These are phyloP conservation scores for Montipora sp. DNA, from an alignment of 64 coral and sea anemone species.

Conservation along the genomic window DNA sequence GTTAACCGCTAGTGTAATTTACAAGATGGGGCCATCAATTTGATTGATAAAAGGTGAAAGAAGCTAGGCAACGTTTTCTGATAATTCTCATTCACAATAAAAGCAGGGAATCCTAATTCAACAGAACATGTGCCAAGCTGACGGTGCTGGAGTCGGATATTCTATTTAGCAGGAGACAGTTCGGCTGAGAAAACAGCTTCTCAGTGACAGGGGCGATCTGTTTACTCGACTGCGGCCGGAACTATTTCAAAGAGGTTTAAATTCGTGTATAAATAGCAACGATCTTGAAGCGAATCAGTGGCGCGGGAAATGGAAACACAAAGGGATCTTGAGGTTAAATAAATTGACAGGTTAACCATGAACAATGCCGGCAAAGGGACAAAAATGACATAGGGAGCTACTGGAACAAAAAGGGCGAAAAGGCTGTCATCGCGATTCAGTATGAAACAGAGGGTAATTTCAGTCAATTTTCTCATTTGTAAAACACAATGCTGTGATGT, in stretches of 20 bases:
- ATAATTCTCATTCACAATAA: not conserved
- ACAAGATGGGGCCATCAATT: not conserved
- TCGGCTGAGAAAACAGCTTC: slow-evolving; percentile 17
- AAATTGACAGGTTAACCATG: not conserved
- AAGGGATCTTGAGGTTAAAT: slow-evolving; percentile 1
- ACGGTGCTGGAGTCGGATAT: slow-evolving; percentile 18
- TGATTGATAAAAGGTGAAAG: not conserved
- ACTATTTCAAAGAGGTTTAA: not conserved
- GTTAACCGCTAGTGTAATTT: not conserved
- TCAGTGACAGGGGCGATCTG: not conserved
- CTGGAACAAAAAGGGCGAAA: not conserved
- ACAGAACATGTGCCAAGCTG: not conserved
- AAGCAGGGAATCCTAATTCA: not conserved
- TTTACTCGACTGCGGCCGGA: not conserved
- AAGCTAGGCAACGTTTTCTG: not conserved
- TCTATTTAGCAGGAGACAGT: not conserved
- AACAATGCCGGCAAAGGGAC: slow-evolving; percentile 42
- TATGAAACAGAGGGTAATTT: not conserved
- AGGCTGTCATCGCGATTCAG: not conserved
- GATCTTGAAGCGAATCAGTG: not conserved
- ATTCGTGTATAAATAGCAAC: not conserved
- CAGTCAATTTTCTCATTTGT: not conserved
- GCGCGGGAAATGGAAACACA: slow-evolving; percentile 14
- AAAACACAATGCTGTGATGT: not conserved
- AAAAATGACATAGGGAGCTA: not conserved